phyloP scores from a whole-genome alignment of 2,888 invertebrate genomes.

The Pammene fasciana region DNA sequence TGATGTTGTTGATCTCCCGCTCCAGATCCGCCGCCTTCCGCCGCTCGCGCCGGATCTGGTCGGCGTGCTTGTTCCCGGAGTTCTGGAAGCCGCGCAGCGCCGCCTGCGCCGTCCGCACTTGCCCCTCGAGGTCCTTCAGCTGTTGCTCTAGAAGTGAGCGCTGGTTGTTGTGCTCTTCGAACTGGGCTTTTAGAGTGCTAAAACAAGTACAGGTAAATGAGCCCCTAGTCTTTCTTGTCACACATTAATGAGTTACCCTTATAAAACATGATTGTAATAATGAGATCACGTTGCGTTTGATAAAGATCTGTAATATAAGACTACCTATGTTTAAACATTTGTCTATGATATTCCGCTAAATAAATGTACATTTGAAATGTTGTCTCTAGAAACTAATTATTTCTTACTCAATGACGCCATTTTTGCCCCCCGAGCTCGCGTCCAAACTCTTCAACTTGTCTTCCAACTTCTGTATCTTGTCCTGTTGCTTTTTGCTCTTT shows the following conservation, averaged over 20 bases:
- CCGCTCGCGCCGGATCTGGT: conserved; percentile 61
- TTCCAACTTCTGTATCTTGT: conserved; percentile 65
- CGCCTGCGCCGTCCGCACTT: conserved; percentile 60
- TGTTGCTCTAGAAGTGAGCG: conserved; percentile 68
- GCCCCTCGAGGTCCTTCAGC: conserved; percentile 55
- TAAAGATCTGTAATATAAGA: no score
- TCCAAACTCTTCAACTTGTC: conserved; percentile 67
- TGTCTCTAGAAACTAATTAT: no score
- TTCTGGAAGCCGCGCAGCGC: conserved; percentile 51
- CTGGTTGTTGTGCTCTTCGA: conserved; percentile 62
- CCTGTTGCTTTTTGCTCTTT: conserved; percentile 72
- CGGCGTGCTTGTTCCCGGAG: conserved; percentile 54
- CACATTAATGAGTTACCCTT: no score
- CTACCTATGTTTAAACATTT: no score
- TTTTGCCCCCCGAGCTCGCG: conserved; percentile 63
- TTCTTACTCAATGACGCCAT: conserved; percentile 74
- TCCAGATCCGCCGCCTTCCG: conserved; percentile 66
- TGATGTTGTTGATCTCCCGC: conserved; percentile 62
- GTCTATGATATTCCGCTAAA: no score
- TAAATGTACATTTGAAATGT: no score
- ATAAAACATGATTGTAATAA: no score
- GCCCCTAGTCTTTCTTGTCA: not conserved
- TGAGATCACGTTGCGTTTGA: no score
- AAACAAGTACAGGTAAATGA: conserved; percentile 1
- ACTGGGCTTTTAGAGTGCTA: conserved; percentile 61